Percentiles rank a stretch among this genome's conserved stretches.
These are phyloP conservation scores for Dinomys branickii DNA, from an alignment of 2,113 vertebrate species.

Conservation along the genomic window DNA sequence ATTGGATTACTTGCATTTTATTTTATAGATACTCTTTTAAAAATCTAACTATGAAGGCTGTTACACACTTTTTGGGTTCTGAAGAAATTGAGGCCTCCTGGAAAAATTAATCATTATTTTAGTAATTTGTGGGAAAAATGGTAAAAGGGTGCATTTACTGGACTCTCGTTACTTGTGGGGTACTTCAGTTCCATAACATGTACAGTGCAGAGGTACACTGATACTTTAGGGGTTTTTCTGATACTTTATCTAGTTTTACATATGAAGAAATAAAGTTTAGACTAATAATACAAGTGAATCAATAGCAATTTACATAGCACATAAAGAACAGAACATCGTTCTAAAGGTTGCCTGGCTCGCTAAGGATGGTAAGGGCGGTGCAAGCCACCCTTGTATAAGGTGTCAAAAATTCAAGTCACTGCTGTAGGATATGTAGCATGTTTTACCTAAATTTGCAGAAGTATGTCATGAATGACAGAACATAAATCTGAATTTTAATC, in stretches of 20 bases:
- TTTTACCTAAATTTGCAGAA: background rate
- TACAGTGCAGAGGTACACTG: background rate
- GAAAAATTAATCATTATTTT: background rate
- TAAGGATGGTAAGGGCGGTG: background rate
- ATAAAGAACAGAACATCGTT: background rate
- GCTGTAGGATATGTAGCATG: background rate
- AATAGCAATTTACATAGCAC: background rate
- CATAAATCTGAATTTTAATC: background rate
- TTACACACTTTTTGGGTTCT: background rate
- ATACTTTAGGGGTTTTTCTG: background rate
- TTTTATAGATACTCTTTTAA: constrained; percentile 36
- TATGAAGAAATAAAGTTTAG: background rate
- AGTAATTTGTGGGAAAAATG: background rate
- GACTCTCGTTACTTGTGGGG: background rate
- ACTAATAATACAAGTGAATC: background rate
- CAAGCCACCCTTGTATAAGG: background rate
- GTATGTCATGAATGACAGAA: background rate
- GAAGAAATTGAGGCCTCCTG: background rate
- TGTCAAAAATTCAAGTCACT: background rate
- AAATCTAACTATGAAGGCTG: background rate
- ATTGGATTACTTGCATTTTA: constrained; percentile 23
- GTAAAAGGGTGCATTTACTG: background rate
- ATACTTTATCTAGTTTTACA: background rate
- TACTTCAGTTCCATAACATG: background rate
- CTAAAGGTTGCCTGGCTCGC: background rate